A percentile compares a stretch with the other conserved stretches of the same genome.
These are phyloP conservation scores for Chalcis sispes DNA, from an alignment of 2,888 invertebrate genomes.

Conservation along the genomic window DNA sequence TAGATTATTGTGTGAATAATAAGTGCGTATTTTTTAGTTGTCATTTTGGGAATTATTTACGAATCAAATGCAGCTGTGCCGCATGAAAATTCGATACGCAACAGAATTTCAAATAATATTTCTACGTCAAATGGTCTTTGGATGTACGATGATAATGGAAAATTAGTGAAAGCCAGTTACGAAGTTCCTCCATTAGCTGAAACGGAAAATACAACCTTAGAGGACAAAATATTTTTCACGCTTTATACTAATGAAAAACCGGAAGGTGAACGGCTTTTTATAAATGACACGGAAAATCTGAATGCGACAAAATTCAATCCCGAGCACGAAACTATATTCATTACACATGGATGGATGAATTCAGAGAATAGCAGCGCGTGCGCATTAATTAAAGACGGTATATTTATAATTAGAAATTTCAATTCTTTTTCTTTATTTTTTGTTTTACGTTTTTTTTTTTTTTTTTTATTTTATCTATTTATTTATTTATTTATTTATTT, in stretches of 20 bases:
- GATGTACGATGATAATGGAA: conserved; percentile 60
- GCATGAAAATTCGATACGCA: too few relatives aligned
- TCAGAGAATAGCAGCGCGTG: conserved; percentile 61
- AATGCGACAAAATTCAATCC: conserved; percentile 60
- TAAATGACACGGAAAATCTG: conserved; percentile 58
- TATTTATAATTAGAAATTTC: too few relatives aligned
- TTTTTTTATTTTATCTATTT: too few relatives aligned
- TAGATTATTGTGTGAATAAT: too few relatives aligned
- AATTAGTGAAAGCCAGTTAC: conserved; percentile 52
- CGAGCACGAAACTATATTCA: conserved; percentile 61
- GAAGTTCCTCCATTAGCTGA: conserved; percentile 4
- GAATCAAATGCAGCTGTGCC: too few relatives aligned
- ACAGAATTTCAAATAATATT: too few relatives aligned
- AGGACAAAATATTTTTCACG: conserved; percentile 60
- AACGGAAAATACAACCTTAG: neutral
- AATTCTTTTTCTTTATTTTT: too few relatives aligned
- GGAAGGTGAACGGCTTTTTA: conserved; percentile 46
- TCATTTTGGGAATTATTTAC: too few relatives aligned
- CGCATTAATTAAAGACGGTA: conserved; percentile 65
- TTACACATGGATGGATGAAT: conserved; percentile 69
- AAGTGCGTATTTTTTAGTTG: too few relatives aligned
- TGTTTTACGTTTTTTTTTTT: too few relatives aligned
- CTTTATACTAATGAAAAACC: conserved; percentile 58
- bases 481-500: too few relatives aligned
- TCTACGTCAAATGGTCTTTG: conserved; percentile 43